These are phyloP conservation scores for Syncerus caffer DNA, from an alignment of 2,797 vertebrate genomes.

Conservation along the genomic window DNA sequence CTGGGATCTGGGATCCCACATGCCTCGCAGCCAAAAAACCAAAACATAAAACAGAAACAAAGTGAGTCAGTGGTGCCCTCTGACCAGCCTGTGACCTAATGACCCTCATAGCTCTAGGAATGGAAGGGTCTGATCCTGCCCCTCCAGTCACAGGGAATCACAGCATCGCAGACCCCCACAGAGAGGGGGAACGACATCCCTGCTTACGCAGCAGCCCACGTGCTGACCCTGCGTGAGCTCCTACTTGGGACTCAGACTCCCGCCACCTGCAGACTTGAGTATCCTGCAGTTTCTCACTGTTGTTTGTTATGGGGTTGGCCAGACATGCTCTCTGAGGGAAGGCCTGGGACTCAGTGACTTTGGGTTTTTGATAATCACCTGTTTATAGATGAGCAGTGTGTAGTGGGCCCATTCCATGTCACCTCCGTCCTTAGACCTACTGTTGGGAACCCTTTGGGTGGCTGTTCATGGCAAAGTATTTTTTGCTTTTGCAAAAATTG, in stretches of 20 bases:
- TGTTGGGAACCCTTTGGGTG: not conserved
- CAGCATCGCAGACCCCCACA: not conserved
- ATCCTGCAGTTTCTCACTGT: not conserved
- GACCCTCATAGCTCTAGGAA: not conserved
- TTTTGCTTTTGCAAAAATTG: slow-evolving; percentile 20
- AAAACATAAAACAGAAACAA: not conserved
- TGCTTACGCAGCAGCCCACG: too few relatives aligned
- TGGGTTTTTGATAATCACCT: not conserved
- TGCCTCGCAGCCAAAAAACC: not conserved
- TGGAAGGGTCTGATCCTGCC: not conserved
- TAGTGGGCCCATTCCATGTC: not conserved
- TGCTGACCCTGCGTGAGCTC: too few relatives aligned
- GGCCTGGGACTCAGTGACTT: not conserved
- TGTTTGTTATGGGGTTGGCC: not conserved
- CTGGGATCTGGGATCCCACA: not conserved
- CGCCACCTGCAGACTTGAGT: not conserved
- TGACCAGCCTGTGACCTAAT: not conserved
- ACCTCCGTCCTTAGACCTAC: not conserved
- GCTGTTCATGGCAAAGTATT: not conserved
- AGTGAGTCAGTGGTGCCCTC: not conserved
- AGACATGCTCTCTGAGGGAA: not conserved
- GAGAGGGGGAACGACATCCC: not conserved
- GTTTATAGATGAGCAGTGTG: not conserved
- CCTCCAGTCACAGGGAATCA: not conserved
- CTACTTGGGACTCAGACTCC: not conserved